A percentile compares a stretch with the other conserved stretches of the same genome.
Conservation (phyloP, 2,888 invertebrate genomes). For the Blastobasis lacticolella region DNA sequence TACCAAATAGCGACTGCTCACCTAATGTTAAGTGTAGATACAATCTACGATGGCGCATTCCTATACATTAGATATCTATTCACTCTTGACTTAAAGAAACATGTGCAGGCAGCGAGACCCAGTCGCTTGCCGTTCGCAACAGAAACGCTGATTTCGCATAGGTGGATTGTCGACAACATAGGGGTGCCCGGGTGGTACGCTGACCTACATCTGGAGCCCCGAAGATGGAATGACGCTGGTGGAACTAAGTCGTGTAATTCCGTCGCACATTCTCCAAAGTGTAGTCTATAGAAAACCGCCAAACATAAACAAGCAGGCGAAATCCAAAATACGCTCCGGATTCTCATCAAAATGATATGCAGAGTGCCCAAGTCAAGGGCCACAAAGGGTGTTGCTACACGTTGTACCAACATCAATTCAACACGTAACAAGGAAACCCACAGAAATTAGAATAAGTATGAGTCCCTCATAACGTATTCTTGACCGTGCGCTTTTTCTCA, state of each 20-base stretch:
- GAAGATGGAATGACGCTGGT: not conserved
- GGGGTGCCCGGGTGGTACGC: too few relatives aligned
- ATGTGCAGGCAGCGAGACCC: too few relatives aligned
- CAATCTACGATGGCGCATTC: too few relatives aligned
- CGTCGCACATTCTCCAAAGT: too few relatives aligned
- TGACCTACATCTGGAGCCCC: not conserved
- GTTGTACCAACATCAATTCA: constrained; percentile 5
- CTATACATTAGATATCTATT: too few relatives aligned
- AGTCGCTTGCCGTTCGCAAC: too few relatives aligned
- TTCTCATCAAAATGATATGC: constrained; percentile 4
- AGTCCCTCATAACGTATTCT: constrained; percentile 35
- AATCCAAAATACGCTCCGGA: too few relatives aligned
- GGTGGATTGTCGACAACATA: too few relatives aligned
- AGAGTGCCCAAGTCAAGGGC: constrained; percentile 8
- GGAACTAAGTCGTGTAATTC: not conserved
- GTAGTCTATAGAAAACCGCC: too few relatives aligned
- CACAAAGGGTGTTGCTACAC: constrained; percentile 4
- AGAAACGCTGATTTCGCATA: too few relatives aligned
- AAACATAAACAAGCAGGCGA: not conserved
- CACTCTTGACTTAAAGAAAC: not conserved
- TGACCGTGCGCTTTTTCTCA: constrained; percentile 52
- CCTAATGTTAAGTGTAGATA: too few relatives aligned
- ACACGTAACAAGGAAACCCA: constrained; percentile 18
- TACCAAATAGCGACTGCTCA: too few relatives aligned
- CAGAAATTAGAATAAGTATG: constrained; percentile 18